phyloP scores from a whole-genome alignment of 2,113 vertebrate species.

The Nothocercus julius region DNA sequence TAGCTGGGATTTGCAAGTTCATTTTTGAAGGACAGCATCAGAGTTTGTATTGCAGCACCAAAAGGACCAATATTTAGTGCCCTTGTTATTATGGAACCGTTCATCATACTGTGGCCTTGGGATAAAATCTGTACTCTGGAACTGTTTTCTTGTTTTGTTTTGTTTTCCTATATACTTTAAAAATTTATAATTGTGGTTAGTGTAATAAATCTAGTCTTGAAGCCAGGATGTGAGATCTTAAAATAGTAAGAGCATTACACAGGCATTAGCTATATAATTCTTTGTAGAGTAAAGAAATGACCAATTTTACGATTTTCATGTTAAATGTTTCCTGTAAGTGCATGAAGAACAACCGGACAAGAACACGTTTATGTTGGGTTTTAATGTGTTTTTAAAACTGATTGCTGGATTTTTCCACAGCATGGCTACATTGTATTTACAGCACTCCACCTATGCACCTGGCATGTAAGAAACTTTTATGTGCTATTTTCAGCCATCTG shows the following conservation, averaged over 20 bases:
- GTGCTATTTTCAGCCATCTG: background rate
- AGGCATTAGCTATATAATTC: background rate
- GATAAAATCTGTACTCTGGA: conserved; percentile 39
- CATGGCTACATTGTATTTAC: background rate
- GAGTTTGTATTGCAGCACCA: conserved; percentile 65
- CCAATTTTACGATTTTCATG: conserved; percentile 31
- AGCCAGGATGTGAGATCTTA: background rate
- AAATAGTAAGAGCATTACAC: background rate
- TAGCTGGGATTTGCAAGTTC: conserved; percentile 9
- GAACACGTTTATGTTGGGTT: background rate
- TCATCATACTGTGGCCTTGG: conserved; percentile 66
- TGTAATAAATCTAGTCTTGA: conserved; percentile 20
- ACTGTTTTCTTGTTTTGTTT: conserved; percentile 29
- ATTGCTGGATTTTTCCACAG: background rate
- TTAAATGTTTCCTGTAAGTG: conserved; percentile 20
- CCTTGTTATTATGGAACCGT: conserved; percentile 33
- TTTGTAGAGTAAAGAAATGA: conserved; percentile 28
- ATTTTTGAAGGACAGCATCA: conserved; percentile 12
- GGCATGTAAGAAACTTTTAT: background rate
- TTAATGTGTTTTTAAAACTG: conserved; percentile 2
- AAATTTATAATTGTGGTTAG: conserved; percentile 8
- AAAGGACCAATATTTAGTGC: conserved; percentile 58
- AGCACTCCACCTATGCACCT: background rate
- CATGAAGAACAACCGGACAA: conserved; percentile 7
- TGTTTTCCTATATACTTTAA: conserved; percentile 37